A percentile compares a stretch with the other conserved stretches of the same genome.
Evolutionary conservation across 30 jellyfish, hydroid and myxozoan genomes (phyloP).

Genomic region (Cassiopea xamachana): DNA sequence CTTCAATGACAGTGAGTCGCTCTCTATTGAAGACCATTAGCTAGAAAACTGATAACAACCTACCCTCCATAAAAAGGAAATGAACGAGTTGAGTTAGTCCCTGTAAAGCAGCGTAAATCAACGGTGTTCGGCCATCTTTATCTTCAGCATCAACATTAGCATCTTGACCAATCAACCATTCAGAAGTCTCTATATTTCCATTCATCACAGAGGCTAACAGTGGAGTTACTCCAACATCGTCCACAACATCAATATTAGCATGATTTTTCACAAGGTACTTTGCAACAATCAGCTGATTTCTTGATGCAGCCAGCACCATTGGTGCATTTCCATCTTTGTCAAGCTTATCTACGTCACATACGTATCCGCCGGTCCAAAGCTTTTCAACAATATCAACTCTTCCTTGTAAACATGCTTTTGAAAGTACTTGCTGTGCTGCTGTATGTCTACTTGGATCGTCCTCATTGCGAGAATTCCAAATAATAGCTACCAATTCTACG

Average conservation of each 20-base stretch:
- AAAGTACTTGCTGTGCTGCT: conserved; percentile 43
- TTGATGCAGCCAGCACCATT: conserved; percentile 50
- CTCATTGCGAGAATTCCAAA: conserved; percentile 19
- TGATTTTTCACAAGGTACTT: conserved; percentile 49
- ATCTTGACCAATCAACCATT: conserved; percentile 62
- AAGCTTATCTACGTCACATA: conserved; percentile 5
- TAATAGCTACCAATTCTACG: neutral
- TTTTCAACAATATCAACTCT: conserved; percentile 27
- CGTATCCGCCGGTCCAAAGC: conserved; percentile 4
- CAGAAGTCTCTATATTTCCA: conserved; percentile 37
- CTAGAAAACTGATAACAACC: too few species aligned
- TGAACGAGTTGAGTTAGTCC: conserved; percentile 40
- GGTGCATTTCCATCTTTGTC: conserved; percentile 56
- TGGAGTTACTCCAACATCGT: conserved; percentile 46
- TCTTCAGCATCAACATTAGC: conserved; percentile 67
- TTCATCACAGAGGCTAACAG: conserved; percentile 37
- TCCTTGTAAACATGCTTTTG: conserved; percentile 65
- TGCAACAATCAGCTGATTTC: conserved; percentile 36
- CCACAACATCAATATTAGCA: conserved; percentile 28
- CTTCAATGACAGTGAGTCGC: too few species aligned
- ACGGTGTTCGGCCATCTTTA: conserved; percentile 49
- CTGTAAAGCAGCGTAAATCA: conserved; percentile 47
- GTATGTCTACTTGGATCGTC: neutral
- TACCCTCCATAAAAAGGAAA: conserved; percentile 71
- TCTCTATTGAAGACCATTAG: too few species aligned